A percentile compares a stretch with the other conserved stretches of the same genome.
phyloP scores from a whole-genome alignment of 2,113 vertebrate genomes.

The Prionailurus viverrinus region DNA sequence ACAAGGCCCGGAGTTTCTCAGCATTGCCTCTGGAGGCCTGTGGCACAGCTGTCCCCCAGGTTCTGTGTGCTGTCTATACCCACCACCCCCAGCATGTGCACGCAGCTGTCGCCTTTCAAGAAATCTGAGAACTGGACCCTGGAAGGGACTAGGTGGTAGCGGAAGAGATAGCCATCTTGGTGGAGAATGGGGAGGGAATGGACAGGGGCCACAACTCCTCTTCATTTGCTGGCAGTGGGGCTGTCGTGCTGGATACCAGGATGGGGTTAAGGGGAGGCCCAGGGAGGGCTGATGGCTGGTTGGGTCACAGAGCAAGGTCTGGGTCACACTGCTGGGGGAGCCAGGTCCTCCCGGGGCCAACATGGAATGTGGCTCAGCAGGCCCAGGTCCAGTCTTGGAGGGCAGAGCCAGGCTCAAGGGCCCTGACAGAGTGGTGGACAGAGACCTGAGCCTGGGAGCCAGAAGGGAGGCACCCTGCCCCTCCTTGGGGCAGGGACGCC shows the following conservation, averaged over 20 bases:
- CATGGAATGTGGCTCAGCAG: neutral
- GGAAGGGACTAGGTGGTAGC: neutral
- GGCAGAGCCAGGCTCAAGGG: neutral
- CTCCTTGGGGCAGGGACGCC: constrained; percentile 82
- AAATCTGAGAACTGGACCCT: neutral
- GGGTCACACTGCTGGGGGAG: neutral
- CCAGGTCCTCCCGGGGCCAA: neutral
- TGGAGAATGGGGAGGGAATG: neutral
- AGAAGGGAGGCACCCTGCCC: constrained; percentile 82
- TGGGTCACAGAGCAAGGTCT: constrained; percentile 3
- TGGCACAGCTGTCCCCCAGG: no score
- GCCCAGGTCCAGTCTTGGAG: neutral
- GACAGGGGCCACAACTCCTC: neutral
- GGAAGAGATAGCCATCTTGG: neutral
- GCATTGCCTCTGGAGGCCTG: neutral
- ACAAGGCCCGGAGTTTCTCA: neutral
- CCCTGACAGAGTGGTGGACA: neutral
- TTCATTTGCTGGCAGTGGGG: neutral
- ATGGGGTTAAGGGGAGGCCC: neutral
- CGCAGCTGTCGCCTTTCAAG: neutral
- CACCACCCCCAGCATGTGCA: neutral
- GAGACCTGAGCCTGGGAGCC: constrained; percentile 20
- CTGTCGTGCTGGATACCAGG: neutral
- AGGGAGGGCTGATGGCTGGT: neutral
- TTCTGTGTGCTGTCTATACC: neutral